Base-by-base conservation (phyloP, 2,113 vertebrate species). In the Urocolius indicus region DNA sequence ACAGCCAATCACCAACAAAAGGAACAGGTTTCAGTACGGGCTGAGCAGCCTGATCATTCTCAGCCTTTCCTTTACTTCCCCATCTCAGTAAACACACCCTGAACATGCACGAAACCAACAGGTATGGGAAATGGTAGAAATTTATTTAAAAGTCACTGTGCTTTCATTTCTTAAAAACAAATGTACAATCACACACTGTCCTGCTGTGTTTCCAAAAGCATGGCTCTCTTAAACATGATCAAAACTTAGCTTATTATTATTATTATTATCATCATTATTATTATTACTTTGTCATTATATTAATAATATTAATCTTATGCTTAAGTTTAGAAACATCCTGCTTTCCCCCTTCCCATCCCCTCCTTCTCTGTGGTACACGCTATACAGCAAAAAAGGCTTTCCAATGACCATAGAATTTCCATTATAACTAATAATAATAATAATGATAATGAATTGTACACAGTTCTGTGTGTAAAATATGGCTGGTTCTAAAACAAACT, bases 161-260 rank as follows among this genome's bases (percentile, higher is more conserved):
- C 96, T 98, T 98, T 98, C 98, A 98, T 98, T 98, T 96, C 89
- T 90, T 71, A 78, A 68, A 97, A 96, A 96, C 81, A 97, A 96
- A 98, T 93, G 96, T 97, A 98, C 98, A 98, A 97, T 98, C 98
- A 98, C 97, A 96, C 97, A 97, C 97, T 97, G 95, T 97, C 97
- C 97, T 95, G 94, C 91, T 97, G 95, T 95, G 93, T 98, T 97
- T 97, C 82, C 41, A 34, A 96, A 97, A 97, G 95, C 95, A 95
- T 75, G 88, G 48, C 79, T 96, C 85, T 97, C 86, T 97, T 97
- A 94, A 97, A 97, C 96, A 94, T 83, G 78, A 95, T 79, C 76
- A 72, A 58, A 74, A 58, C 18, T 65, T 97, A 97, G 95, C 95
- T 98, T 97, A 95, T 94, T 88, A 95, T 94, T 88, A 96, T 94